Percentiles rank a stretch among this genome's conserved stretches.
Conservation (phyloP, 2,888 invertebrate species). For the Phyllotreta cruciferae region DNA sequence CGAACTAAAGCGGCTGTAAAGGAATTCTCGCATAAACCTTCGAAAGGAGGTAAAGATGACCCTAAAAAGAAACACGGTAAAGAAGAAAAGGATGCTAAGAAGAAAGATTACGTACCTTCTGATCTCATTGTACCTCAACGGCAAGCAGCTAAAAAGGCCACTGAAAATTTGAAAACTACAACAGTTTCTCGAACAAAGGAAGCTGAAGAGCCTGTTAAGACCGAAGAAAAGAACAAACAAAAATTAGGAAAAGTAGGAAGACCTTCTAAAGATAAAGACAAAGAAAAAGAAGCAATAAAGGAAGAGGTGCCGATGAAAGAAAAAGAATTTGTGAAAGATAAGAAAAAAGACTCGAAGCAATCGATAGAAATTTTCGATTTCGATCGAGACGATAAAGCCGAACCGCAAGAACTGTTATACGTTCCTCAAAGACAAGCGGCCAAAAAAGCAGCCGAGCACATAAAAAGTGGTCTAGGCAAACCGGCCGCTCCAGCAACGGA, state of each 20-base stretch:
- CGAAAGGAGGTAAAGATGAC: constrained; percentile 51
- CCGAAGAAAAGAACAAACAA: constrained; percentile 46
- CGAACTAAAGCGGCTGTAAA: constrained; percentile 87
- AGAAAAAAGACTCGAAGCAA: constrained; percentile 31
- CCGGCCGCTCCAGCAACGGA: constrained; percentile 34
- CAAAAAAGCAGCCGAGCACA: constrained; percentile 89
- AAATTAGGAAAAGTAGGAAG: constrained; percentile 44
- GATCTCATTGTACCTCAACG: constrained; percentile 89
- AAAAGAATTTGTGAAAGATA: constrained; percentile 38
- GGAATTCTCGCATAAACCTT: constrained; percentile 70
- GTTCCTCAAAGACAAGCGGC: constrained; percentile 91
- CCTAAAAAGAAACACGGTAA: constrained; percentile 38
- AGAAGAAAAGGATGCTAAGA: constrained; percentile 53
- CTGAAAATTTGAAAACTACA: constrained; percentile 82
- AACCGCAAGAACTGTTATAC: constrained; percentile 72
- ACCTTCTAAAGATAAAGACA: constrained; percentile 37
- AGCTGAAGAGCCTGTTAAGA: constrained; percentile 43
- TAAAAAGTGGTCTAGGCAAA: constrained; percentile 78
- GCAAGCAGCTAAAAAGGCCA: constrained; percentile 90
- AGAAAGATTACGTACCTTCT: constrained; percentile 68
- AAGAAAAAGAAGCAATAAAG: constrained; percentile 35
- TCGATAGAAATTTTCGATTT: constrained; percentile 63
- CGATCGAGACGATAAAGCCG: constrained; percentile 70
- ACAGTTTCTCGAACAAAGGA: constrained; percentile 61
- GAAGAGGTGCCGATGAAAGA: constrained; percentile 38